Percentiles rank a stretch among this genome's conserved stretches.
phyloP scores from a whole-genome alignment of 2,888 invertebrate species.

The Chaetogeoica ovagalla region DNA sequence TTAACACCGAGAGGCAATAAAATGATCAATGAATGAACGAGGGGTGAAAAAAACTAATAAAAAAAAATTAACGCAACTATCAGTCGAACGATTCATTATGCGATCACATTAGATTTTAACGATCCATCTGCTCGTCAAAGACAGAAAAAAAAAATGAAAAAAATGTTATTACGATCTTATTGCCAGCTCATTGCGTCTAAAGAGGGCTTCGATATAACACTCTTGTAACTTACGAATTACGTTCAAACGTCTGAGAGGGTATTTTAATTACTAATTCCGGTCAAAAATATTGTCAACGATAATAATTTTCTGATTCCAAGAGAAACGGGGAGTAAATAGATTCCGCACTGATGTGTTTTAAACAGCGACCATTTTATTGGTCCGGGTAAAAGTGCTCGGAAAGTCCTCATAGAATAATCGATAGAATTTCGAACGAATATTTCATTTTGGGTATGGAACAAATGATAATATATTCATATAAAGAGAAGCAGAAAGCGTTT shows the following conservation, averaged over 20 bases:
- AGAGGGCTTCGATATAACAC: background rate
- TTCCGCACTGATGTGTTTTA: background rate
- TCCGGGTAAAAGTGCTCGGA: background rate
- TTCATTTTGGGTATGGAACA: too few relatives aligned
- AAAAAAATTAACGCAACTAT: slow-evolving; percentile 20
- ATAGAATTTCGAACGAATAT: too few relatives aligned
- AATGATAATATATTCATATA: too few relatives aligned
- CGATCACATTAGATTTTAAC: slow-evolving; percentile 36
- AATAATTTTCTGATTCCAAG: background rate
- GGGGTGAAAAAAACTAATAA: background rate
- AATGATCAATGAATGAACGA: background rate
- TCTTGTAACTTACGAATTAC: background rate
- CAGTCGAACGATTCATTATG: slow-evolving; percentile 33
- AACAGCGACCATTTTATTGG: background rate
- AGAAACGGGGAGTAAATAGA: background rate
- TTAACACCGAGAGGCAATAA: slow-evolving; percentile 6
- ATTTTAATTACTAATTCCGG: background rate
- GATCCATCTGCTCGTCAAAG: background rate
- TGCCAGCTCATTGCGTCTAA: too few relatives aligned
- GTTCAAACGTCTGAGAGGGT: background rate
- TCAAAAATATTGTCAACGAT: background rate
- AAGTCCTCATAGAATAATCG: too few relatives aligned
- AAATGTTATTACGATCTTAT: too few relatives aligned
- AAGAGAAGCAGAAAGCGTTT: too few relatives aligned
- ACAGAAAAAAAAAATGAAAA: background rate